phyloP scores from a whole-genome alignment of 2,797 vertebrate species.

The Fistularia tabacaria region DNA sequence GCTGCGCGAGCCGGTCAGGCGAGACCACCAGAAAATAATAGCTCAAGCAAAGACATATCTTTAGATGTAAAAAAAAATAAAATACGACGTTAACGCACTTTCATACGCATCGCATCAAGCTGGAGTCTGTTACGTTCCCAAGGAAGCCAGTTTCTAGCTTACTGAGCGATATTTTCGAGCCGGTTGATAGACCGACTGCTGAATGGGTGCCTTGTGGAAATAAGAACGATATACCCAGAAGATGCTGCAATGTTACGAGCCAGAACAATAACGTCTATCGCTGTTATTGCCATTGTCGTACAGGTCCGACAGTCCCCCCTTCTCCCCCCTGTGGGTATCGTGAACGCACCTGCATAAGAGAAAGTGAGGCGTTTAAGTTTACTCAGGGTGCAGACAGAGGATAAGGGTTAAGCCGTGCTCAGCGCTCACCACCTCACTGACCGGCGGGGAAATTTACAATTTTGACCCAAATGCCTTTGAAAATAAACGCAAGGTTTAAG shows the following conservation, averaged over 20 bases:
- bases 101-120: constrained; percentile 1
- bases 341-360: neutral
- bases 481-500: neutral
- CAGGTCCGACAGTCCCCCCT: neutral
- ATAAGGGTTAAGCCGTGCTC: neutral
- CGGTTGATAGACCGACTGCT: constrained; percentile 16
- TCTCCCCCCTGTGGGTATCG: no score
- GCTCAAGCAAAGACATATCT: no score
- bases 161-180: constrained; percentile 3
- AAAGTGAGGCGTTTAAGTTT: neutral
- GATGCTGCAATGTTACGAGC: neutral
- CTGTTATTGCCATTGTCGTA: neutral
- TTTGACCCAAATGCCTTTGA: constrained; percentile 19
- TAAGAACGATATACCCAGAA: constrained; percentile 8
- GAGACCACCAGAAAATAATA: constrained; percentile 15
- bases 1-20: constrained; percentile 37
- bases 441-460: constrained; percentile 11
- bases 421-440: no score
- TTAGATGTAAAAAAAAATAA: no score
- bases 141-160: constrained; percentile 6
- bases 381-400: neutral
- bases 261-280: neutral
- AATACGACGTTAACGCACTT: no score
- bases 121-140: neutral
- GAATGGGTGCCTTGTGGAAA: constrained; percentile 15